Percentiles rank a stretch among this genome's conserved stretches.
These are phyloP conservation scores for Dicaeum eximium DNA, from an alignment of 2,113 vertebrate species.

Conservation along the genomic window DNA sequence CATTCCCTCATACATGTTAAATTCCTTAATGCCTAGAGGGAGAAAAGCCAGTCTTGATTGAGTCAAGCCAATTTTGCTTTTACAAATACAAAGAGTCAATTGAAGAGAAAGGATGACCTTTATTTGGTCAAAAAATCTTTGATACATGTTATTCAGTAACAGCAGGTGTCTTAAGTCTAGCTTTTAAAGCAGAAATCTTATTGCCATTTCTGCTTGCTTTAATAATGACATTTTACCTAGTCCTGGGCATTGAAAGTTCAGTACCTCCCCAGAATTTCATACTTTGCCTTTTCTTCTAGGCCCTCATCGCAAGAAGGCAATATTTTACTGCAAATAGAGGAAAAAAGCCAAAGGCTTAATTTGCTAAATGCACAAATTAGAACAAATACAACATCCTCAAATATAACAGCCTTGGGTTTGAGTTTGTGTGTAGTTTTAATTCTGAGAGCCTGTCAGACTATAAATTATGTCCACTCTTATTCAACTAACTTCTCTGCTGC, in stretches of 20 bases:
- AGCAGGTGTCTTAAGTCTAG: conserved; percentile 49
- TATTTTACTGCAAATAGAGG: conserved; percentile 18
- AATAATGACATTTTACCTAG: conserved; percentile 61
- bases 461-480: background rate
- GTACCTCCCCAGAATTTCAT: conserved; percentile 52
- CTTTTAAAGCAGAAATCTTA: conserved; percentile 60
- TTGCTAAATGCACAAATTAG: background rate
- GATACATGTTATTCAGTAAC: conserved; percentile 46
- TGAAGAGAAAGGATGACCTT: conserved; percentile 69
- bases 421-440: background rate
- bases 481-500: background rate
- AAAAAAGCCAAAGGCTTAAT: background rate
- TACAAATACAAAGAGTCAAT: conserved; percentile 48
- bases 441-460: background rate
- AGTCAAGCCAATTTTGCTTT: conserved; percentile 58
- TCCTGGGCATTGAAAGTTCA: conserved; percentile 44
- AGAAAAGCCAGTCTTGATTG: conserved; percentile 33
- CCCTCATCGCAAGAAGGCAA: conserved; percentile 7
- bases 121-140: conserved; percentile 57
- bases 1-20: background rate
- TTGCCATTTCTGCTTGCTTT: conserved; percentile 63
- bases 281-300: conserved; percentile 42
- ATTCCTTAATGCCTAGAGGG: background rate
- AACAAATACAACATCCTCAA: background rate
- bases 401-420: conserved; percentile 20